A percentile compares a stretch with the other conserved stretches of the same genome.
phyloP scores from a whole-genome alignment of 1,140 invertebrate genomes.

The Acromyrmex heyeri region DNA sequence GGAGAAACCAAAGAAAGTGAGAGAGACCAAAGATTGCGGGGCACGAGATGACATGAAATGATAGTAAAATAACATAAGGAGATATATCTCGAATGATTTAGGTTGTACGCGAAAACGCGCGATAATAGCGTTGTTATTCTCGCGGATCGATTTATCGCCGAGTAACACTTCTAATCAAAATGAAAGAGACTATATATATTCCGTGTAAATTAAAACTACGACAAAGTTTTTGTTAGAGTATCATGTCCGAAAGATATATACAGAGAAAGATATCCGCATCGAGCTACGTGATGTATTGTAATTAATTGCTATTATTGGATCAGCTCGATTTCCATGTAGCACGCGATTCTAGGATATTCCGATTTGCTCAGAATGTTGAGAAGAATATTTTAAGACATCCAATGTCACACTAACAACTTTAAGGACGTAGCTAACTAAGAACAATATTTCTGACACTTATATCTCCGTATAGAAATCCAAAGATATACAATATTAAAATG shows the following conservation, averaged over 20 bases:
- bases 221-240: background rate
- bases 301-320: slow-evolving; percentile 19
- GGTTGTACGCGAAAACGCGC: slow-evolving; percentile 9
- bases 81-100: slow-evolving; percentile 67
- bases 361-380: slow-evolving; percentile 30
- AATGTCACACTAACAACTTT: background rate
- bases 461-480: slow-evolving; percentile 14
- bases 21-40: slow-evolving; percentile 69
- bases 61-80: slow-evolving; percentile 16
- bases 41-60: background rate
- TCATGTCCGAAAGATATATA: background rate
- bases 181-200: slow-evolving; percentile 20
- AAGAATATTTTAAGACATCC: slow-evolving; percentile 10
- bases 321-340: background rate
- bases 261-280: background rate
- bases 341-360: slow-evolving; percentile 16
- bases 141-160: background rate
- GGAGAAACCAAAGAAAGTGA: slow-evolving; percentile 71
- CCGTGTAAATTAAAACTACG: background rate
- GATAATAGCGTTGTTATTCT: slow-evolving; percentile 18
- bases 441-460: background rate
- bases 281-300: background rate
- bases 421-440: background rate
- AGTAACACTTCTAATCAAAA: slow-evolving; percentile 68
- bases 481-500: slow-evolving; percentile 4